Base-by-base conservation (phyloP, 1,140 invertebrate species). In the Drosophila suzukii region DNA sequence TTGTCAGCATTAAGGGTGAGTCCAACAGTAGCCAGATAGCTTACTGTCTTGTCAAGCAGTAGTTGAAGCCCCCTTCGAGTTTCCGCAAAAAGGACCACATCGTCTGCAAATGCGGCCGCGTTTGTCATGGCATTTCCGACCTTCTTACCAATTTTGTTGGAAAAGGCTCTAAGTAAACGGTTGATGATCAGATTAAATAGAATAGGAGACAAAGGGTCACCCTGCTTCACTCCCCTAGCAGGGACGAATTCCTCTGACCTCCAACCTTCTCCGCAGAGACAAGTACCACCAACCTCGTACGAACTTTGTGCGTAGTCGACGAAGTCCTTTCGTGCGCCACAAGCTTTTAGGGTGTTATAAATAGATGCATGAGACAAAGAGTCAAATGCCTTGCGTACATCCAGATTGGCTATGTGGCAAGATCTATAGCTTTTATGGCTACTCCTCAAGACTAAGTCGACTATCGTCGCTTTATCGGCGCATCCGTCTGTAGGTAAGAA, bases 391-490 rank as follows among this genome's bases (percentile, higher is more conserved):
- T 65, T 72, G 36, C 67, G 59, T 0, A 72, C 49, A 72, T 75
- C 67, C 2, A 65, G n/a, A 3, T 49, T 62, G 1, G 24, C 72
- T 57, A 20, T 53, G 36, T 65, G 65, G 17, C 73, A 72, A 6
- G 47, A 65, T 50, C 38, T 56, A 10, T 6, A 44, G 5, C 36
- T 34, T 44, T 44, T 46, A 41, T 63, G 59, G 38, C 57, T 57
- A 10, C 60, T 39, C 55, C 68, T 65, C 12, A 75, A 0, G 7
- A 76, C 34, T 44, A 76, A 41, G 39, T 76, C 68, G 13, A 67
- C 70, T 75, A 43, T 75, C 20, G 60, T 49, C 59, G 38, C n/a
- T n/a, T n/a, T n/a, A n/a, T n/a, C 67, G 12, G 67, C 73, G 15
- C 59, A 75, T 6, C 67, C 67, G 10, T 71, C 73, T 5, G 43